Base-by-base conservation (phyloP, 2,113 vertebrate genomes). In the Tragulus kanchil region DNA sequence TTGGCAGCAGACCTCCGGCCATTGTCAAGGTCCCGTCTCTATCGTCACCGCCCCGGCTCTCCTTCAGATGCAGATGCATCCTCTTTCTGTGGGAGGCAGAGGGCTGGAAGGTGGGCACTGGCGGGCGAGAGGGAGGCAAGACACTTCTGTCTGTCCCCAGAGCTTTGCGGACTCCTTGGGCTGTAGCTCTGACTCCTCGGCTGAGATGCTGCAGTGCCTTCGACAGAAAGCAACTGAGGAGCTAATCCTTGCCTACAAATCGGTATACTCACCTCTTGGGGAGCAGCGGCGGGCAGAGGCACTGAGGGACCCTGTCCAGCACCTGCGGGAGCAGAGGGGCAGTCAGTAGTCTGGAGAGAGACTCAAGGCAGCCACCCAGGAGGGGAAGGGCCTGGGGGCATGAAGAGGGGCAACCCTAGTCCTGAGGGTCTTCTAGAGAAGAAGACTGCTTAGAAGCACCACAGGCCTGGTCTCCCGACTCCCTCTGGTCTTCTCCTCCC, bases 201-300 rank as follows among this genome's bases (percentile, higher is more conserved):
- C 98, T 90, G 96, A 97, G 36, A 65, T 99, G 94, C 83, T 99
- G 4, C 96, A 71, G 10, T 99, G 99, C 75, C 86, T 99, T 58
- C 98, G 28, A 89, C 96, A 94, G 21, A 99, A 98, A 83, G 98
- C 97, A 3, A 93, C 94, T 88, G 93, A 98, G 0, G 97, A 99
- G 16, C 67, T 99, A 7, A 28, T 78, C 31, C 67, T 83, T 11
- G 45, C 2, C 14, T 19, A n/a, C 6, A 19, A 62, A 48, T n/a
- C 1, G 65, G 95, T 97, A 78, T 17, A 56, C 42, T 26, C 25
- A 42, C 75, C 14, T 36, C 71, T 65, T 67, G 15, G 71, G 77
- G 71, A 11, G 54, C 1, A 13, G n/a, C 26, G 50, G 36, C 54
- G 36, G 26, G 36, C 75, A 28, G 21, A 31, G 45, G 16, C 36